A percentile compares a stretch with the other conserved stretches of the same genome.
These are phyloP conservation scores for Syngnathoides biaculeatus DNA, from an alignment of 2,113 vertebrate species.

Conservation along the genomic window DNA sequence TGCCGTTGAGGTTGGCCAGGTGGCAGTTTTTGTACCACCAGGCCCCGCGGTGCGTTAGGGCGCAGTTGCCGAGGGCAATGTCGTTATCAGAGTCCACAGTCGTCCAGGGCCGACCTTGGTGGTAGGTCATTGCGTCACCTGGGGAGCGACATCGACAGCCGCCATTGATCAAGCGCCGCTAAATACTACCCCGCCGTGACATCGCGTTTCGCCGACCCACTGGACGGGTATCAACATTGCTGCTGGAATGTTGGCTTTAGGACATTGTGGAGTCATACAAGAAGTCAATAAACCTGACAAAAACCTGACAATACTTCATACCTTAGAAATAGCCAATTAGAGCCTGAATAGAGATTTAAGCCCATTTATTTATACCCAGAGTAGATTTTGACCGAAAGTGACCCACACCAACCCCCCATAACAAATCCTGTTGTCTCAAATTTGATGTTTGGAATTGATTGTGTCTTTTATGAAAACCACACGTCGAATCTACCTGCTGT, in stretches of 20 bases:
- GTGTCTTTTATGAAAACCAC: neutral
- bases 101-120: constrained; percentile 82
- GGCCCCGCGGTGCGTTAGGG: constrained; percentile 77
- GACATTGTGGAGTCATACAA: neutral
- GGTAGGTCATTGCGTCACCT: constrained; percentile 88
- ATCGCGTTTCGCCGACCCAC: neutral
- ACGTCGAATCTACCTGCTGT: constrained; percentile 74
- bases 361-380: no score
- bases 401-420: no score
- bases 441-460: neutral
- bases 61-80: constrained; percentile 84
- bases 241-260: neutral
- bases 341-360: no score
- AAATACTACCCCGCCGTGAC: neutral
- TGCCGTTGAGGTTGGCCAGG: constrained; percentile 82
- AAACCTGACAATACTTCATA: neutral
- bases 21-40: constrained; percentile 94
- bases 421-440: neutral
- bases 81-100: constrained; percentile 84
- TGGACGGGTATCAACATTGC: neutral
- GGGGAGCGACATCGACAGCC: constrained; percentile 6
- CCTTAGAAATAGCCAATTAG: no score
- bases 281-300: neutral
- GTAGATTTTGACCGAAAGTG: no score
- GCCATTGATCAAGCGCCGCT: neutral